A percentile compares a stretch with the other conserved stretches of the same genome.
phyloP scores from a whole-genome alignment of 2,797 vertebrate genomes.

The Myripristis murdjan region DNA sequence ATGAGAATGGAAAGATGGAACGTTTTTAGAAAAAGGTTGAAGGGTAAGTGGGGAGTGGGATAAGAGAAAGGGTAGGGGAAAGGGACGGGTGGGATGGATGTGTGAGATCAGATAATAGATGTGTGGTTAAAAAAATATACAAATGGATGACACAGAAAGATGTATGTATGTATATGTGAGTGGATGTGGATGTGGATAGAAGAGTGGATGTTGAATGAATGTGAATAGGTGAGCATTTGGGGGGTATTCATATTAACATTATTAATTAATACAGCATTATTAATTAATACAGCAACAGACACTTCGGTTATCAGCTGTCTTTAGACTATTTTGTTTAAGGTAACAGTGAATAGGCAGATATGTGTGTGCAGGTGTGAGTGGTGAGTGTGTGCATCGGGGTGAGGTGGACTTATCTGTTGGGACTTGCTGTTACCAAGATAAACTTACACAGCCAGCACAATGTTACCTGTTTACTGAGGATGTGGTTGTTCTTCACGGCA shows the following conservation, averaged over 20 bases:
- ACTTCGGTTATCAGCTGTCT: no score
- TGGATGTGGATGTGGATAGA: not conserved
- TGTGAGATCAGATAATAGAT: not conserved
- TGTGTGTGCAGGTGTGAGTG: no score
- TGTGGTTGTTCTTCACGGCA: slow-evolving; percentile 22
- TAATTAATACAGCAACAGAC: no score
- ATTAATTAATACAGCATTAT: no score
- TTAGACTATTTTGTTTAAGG: not conserved
- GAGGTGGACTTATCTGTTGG: no score
- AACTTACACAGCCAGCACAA: not conserved
- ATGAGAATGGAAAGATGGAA: not conserved
- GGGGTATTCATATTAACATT: no score
- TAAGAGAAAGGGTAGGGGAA: not conserved
- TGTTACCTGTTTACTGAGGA: slow-evolving; percentile 27
- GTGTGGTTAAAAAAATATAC: no score
- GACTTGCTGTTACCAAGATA: no score
- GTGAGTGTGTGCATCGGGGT: no score
- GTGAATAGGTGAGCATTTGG: slow-evolving; percentile 27
- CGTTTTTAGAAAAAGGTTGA: not conserved
- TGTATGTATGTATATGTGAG: slow-evolving; percentile 2
- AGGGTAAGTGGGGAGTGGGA: no score
- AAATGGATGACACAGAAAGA: not conserved
- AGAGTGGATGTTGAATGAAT: not conserved
- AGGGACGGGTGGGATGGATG: not conserved
- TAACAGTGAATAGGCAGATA: no score